Evolutionary conservation across 2,113 vertebrate species (phyloP), one percentile per base, ranked within the genome.

Genomic region (Dromiciops gliroides): DNA sequence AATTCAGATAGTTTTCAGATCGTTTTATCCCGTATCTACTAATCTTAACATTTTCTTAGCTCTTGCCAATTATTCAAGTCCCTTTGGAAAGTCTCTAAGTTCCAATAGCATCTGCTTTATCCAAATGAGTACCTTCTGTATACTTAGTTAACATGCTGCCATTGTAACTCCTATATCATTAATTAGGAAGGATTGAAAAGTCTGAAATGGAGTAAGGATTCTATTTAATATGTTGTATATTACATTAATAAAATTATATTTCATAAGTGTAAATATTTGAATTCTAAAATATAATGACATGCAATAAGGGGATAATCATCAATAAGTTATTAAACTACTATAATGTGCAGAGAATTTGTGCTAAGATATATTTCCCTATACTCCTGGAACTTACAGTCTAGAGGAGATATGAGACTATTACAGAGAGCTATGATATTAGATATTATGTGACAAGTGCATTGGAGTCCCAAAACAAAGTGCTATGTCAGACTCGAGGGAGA

Each of bases 1-100:
- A 14, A 23, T 92, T 89, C 92, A 48, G 92, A 11, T 8, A 37
- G n/a, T n/a, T n/a, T n/a, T 95, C 92, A 24, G 93, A 56, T 44
- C 83, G 7, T 95, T 91, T 50, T 83, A 91, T 89, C 44, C 50
- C 51, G 23, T 8, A 44, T 75, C 4, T 89, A 24, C 3, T 90
- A 91, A 92, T 75, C 4, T 91, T 25, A 91, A 91, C 90, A 52
- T 93, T 95, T 24, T 89, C 48, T 97, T 94, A 60, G 93, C 88
- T 92, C 51, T 93, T 93, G 5, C 11, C 47, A 93, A 93, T 93
- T 37, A 90, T 53, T 25, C 48, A 10, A 56, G 56, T 95, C 94
- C 8, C 31, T 5, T 25, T 89, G 56, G 8, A 3, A 37, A 50
- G 91, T 52, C 3, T 25, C 44, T 96, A 4, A 90, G 6, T 22